Conservation (phyloP, 1,140 invertebrate species). For the Homalodisca vitripennis region DNA sequence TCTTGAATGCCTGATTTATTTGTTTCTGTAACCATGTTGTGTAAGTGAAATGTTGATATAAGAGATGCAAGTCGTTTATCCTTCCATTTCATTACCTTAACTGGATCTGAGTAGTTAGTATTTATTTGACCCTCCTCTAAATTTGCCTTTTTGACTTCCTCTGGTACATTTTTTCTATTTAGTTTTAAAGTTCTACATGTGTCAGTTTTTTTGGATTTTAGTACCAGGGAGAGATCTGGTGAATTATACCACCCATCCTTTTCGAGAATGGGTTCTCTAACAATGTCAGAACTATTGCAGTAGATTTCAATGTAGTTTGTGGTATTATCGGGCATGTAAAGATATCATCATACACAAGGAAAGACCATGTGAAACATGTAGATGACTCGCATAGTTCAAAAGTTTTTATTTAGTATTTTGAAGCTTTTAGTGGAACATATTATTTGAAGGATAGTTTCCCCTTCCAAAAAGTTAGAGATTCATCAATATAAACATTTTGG, state of each 20-base stretch:
- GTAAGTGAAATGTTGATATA: too few species aligned
- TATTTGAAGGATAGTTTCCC: slow-evolving; percentile 29
- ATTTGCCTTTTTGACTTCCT: slow-evolving; percentile 21
- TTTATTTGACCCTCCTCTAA: not conserved
- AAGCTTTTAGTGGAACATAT: slow-evolving; percentile 26
- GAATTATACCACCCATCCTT: slow-evolving; percentile 33
- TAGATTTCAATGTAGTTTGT: not conserved
- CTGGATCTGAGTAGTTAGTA: not conserved
- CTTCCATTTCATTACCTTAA: not conserved
- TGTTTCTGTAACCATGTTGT: too few species aligned
- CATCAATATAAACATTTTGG: slow-evolving; percentile 32
- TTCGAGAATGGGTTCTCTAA: slow-evolving; percentile 16
- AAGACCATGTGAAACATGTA: slow-evolving; percentile 26
- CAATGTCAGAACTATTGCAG: not conserved
- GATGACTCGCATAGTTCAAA: slow-evolving; percentile 32
- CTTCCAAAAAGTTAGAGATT: slow-evolving; percentile 31
- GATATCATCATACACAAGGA: slow-evolving; percentile 11
- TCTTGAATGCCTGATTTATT: too few species aligned
- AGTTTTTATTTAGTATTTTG: slow-evolving; percentile 30
- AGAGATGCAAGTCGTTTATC: not conserved
- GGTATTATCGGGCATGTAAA: not conserved
- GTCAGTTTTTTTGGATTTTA: slow-evolving; percentile 27
- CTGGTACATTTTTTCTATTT: slow-evolving; percentile 25
- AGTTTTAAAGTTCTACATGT: slow-evolving; percentile 27
- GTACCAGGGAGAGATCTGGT: not conserved